Conservation (phyloP, 2,888 invertebrate species). For the Drosophila mulleri region DNA sequence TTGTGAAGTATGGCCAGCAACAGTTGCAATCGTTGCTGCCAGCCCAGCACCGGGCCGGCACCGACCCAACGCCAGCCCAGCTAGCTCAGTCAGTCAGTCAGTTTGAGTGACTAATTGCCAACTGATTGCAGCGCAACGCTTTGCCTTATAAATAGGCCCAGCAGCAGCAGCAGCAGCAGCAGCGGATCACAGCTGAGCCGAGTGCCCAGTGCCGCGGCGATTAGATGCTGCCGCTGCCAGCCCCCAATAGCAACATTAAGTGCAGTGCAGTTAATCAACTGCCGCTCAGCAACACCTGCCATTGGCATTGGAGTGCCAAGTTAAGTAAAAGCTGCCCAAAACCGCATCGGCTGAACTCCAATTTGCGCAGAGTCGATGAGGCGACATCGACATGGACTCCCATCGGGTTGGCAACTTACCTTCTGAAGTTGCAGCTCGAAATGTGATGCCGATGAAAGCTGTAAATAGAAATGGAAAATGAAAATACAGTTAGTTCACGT, state of each 20-base stretch:
- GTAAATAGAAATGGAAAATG: slow-evolving; percentile 22
- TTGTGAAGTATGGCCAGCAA: slow-evolving; percentile 59
- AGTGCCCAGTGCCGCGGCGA: slow-evolving; percentile 12
- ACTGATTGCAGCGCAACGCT: slow-evolving; percentile 58
- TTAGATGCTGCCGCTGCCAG: slow-evolving; percentile 32
- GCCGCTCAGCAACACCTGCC: slow-evolving; percentile 48
- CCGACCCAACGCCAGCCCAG: neutral
- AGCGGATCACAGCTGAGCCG: slow-evolving; percentile 32
- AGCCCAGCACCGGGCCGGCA: neutral
- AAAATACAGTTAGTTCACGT: slow-evolving; percentile 30
- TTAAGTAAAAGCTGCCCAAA: slow-evolving; percentile 2
- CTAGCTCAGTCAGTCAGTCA: slow-evolving; percentile 48
- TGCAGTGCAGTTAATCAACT: slow-evolving; percentile 12
- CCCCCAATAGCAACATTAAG: slow-evolving; percentile 18
- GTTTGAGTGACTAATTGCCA: slow-evolving; percentile 75
- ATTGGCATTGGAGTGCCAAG: slow-evolving; percentile 15
- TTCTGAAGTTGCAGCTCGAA: slow-evolving; percentile 38
- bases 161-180: slow-evolving; percentile 6
- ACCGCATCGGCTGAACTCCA: neutral
- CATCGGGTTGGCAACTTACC: slow-evolving; percentile 36
- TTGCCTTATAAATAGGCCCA: slow-evolving; percentile 65
- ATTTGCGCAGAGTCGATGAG: neutral
- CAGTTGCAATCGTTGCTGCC: slow-evolving; percentile 20
- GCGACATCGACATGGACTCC: neutral
- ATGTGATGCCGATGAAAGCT: slow-evolving; percentile 27